These are phyloP conservation scores for Dasypus novemcinctus DNA, from an alignment of 2,113 vertebrate genomes.

Conservation along the genomic window DNA sequence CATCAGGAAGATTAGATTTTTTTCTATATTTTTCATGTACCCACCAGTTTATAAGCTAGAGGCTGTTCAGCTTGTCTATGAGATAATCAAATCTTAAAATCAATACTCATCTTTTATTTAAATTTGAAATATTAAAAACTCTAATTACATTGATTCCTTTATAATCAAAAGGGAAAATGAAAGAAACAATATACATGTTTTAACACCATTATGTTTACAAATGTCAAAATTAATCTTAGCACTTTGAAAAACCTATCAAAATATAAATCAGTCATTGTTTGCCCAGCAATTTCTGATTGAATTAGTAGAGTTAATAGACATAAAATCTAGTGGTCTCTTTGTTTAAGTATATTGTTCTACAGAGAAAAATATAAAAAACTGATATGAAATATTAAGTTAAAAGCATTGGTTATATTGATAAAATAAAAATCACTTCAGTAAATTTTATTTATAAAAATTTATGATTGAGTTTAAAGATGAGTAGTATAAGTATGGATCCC, in stretches of 20 bases:
- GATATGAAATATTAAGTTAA: neutral
- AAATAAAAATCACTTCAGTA: neutral
- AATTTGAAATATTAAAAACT: neutral
- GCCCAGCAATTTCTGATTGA: neutral
- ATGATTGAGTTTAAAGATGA: neutral
- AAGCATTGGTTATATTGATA: neutral
- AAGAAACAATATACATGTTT: neutral
- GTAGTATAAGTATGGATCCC: neutral
- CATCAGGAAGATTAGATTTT: neutral
- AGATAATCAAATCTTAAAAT: constrained; percentile 55
- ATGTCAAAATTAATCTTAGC: neutral
- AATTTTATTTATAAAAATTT: no score
- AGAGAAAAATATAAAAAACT: neutral
- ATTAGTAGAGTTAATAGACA: neutral
- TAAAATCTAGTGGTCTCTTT: neutral
- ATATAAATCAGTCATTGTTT: neutral
- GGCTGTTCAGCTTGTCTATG: neutral
- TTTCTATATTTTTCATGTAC: neutral
- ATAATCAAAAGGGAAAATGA: neutral
- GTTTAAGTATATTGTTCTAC: neutral
- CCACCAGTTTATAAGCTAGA: neutral
- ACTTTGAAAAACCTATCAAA: neutral
- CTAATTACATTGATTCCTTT: constrained; percentile 31
- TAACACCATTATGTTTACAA: neutral
- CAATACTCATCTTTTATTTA: constrained; percentile 57